Conservation (phyloP, 2,888 invertebrate species). For the Quadriops clusia region DNA sequence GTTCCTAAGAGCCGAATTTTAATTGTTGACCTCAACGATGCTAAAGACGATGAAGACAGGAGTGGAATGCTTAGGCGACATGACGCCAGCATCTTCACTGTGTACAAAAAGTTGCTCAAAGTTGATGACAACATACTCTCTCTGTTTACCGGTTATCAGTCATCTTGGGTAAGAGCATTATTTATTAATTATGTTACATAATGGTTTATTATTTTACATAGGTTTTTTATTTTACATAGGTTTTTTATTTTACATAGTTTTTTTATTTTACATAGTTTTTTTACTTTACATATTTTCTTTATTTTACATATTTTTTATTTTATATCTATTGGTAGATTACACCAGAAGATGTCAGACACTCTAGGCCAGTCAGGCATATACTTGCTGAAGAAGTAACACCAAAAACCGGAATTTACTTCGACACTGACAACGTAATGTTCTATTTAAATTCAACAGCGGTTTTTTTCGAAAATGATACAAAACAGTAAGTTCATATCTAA, state of each 20-base stretch:
- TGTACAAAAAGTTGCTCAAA: conserved; percentile 39
- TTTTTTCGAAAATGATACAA: neutral
- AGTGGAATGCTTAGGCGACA: conserved; percentile 46
- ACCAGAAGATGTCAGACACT: conserved; percentile 7
- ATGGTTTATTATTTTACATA: conserved; percentile 11
- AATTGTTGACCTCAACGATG: conserved; percentile 47
- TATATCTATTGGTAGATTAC: conserved; percentile 9
- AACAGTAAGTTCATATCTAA: conserved; percentile 1
- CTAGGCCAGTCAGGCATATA: neutral
- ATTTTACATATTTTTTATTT: conserved; percentile 3
- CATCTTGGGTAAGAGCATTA: conserved; percentile 39
- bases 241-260: conserved; percentile 4
- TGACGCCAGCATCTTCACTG: conserved; percentile 43
- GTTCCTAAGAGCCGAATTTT: conserved; percentile 39
- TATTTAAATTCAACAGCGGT: conserved; percentile 7
- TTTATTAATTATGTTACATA: conserved; percentile 7
- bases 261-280: too few relatives aligned
- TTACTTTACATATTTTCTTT: too few relatives aligned
- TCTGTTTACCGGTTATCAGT: conserved; percentile 45
- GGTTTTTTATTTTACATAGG: conserved; percentile 20
- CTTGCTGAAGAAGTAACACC: neutral
- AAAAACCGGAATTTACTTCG: conserved; percentile 1
- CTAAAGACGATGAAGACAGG: conserved; percentile 43
- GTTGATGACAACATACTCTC: conserved; percentile 40
- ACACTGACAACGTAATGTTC: conserved; percentile 4